Evolutionary conservation across 1,140 invertebrate species (phyloP).

Genomic region (Scaptomyza hsui): DNA sequence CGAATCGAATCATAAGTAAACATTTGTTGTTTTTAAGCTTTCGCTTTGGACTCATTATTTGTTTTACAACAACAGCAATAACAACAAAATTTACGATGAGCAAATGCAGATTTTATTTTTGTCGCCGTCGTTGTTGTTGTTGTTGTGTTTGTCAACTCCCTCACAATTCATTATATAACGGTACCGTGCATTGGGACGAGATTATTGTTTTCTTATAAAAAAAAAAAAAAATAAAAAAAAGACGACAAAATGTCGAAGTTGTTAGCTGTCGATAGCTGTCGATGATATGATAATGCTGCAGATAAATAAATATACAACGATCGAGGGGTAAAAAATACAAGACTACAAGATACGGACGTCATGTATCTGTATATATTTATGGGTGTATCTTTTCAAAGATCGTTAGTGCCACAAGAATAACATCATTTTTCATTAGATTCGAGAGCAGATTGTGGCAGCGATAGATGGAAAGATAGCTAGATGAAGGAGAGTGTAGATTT

Average conservation of each 20-base stretch:
- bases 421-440: slow-evolving; percentile 60
- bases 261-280: slow-evolving; percentile 64
- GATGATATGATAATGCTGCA: slow-evolving; percentile 73
- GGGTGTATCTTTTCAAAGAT: slow-evolving; percentile 61
- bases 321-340: slow-evolving; percentile 24
- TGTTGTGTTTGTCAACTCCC: slow-evolving; percentile 65
- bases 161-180: slow-evolving; percentile 79
- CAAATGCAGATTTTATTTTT: slow-evolving; percentile 64
- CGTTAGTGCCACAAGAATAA: slow-evolving; percentile 53
- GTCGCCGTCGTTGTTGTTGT: slow-evolving; percentile 23
- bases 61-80: too few relatives aligned
- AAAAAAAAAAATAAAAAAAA: neutral
- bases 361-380: slow-evolving; percentile 34
- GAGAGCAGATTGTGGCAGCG: slow-evolving; percentile 28
- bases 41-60: slow-evolving; percentile 70
- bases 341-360: too few relatives aligned
- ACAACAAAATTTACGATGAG: slow-evolving; percentile 56
- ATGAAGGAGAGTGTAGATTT: neutral
- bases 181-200: slow-evolving; percentile 23
- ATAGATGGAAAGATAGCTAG: neutral
- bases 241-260: slow-evolving; percentile 74
- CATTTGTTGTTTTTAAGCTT: slow-evolving; percentile 44
- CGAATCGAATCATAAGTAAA: slow-evolving; percentile 45
- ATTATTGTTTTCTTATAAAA: slow-evolving; percentile 70
- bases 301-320: slow-evolving; percentile 45